A percentile compares a stretch with the other conserved stretches of the same genome.
These are phyloP conservation scores for Drosophila differens DNA, from an alignment of 2,888 invertebrate genomes.

Conservation along the genomic window DNA sequence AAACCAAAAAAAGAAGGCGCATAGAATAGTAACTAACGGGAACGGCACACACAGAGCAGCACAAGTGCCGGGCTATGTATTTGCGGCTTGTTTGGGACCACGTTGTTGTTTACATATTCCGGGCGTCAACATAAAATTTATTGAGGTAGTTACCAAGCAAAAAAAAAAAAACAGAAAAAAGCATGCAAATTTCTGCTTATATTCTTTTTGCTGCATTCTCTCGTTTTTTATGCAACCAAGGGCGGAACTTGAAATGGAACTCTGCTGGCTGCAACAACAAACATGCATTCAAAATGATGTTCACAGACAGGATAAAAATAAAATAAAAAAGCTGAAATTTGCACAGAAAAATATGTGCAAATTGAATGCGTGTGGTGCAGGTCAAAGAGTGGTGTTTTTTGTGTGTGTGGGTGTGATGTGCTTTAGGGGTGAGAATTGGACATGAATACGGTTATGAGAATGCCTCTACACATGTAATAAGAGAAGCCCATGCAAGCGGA, in stretches of 20 bases:
- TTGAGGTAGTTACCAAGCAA: constrained; percentile 77
- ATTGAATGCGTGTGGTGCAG: constrained; percentile 45
- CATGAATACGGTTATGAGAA: constrained; percentile 28
- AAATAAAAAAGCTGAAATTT: neutral
- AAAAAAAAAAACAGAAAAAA: constrained; percentile 32
- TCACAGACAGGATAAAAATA: constrained; percentile 27
- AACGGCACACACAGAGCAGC: constrained; percentile 10
- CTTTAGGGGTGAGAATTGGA: constrained; percentile 9
- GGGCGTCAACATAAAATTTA: constrained; percentile 76
- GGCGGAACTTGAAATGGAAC: constrained; percentile 41
- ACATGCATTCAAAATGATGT: constrained; percentile 65
- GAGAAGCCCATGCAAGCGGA: constrained; percentile 5
- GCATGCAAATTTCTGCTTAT: constrained; percentile 40
- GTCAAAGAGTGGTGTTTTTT: constrained; percentile 1
- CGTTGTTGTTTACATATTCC: constrained; percentile 45
- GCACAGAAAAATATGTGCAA: constrained; percentile 38
- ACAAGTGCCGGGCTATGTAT: constrained; percentile 55
- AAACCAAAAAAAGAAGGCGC: constrained; percentile 21
- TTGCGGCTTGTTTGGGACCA: constrained; percentile 22
- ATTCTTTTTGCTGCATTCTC: neutral
- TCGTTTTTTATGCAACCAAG: constrained; percentile 20
- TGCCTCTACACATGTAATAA: constrained; percentile 9
- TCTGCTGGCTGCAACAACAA: constrained; percentile 68
- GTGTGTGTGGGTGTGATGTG: neutral
- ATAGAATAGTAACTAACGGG: constrained; percentile 56